phyloP scores from a whole-genome alignment of 1,140 invertebrate genomes.

The Mamestra configurata region DNA sequence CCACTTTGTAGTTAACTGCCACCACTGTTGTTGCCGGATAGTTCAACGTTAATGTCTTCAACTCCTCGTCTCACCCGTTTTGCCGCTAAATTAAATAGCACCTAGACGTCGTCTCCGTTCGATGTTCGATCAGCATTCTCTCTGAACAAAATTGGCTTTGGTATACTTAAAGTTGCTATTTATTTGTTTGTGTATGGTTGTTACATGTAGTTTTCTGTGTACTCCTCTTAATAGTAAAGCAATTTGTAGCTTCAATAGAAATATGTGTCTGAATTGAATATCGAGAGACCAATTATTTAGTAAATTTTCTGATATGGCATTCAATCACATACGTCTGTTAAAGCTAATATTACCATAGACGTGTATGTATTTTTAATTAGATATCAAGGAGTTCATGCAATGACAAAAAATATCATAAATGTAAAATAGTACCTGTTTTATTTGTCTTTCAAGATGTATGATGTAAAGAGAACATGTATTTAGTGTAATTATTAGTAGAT shows the following conservation, averaged over 20 bases:
- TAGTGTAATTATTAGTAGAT: constrained; percentile 57
- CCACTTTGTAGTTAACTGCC: not conserved
- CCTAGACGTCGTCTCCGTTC: not conserved
- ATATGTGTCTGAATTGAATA: constrained; percentile 28
- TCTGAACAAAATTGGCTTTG: constrained; percentile 46
- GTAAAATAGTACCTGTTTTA: constrained; percentile 55
- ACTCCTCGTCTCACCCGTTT: not conserved
- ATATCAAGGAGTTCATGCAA: constrained; percentile 34
- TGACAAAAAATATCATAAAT: constrained; percentile 41
- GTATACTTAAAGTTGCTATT: constrained; percentile 53
- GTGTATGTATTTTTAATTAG: constrained; percentile 13
- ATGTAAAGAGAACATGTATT: constrained; percentile 45
- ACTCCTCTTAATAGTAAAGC: constrained; percentile 35
- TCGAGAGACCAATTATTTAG: constrained; percentile 42
- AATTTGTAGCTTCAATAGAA: not conserved
- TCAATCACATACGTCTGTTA: constrained; percentile 39
- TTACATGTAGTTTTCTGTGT: constrained; percentile 42
- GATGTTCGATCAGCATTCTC: constrained; percentile 13
- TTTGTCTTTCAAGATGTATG: constrained; percentile 40
- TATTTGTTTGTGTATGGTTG: constrained; percentile 50
- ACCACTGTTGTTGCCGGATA: constrained; percentile 3
- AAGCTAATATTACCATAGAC: constrained; percentile 31
- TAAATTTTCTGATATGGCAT: constrained; percentile 27
- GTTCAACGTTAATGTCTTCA: not conserved
- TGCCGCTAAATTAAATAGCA: constrained; percentile 18